These are phyloP conservation scores for Musca domestica DNA, from an alignment of 1,140 invertebrate genomes.

Conservation along the genomic window DNA sequence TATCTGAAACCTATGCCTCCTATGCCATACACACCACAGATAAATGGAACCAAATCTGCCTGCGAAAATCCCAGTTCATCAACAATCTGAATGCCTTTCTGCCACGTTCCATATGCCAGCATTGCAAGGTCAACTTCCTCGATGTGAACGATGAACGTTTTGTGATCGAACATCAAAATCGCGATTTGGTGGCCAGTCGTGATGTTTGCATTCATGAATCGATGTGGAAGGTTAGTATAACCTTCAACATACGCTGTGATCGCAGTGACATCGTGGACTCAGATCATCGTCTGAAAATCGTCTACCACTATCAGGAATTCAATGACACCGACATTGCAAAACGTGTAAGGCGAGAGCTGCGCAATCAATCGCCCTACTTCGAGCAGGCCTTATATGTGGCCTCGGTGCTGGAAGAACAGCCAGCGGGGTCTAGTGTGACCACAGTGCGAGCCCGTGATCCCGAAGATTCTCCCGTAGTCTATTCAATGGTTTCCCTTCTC, in stretches of 20 bases:
- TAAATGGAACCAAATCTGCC: constrained; percentile 73
- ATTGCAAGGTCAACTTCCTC: constrained; percentile 72
- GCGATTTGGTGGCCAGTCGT: constrained; percentile 74
- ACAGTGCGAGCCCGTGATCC: constrained; percentile 82
- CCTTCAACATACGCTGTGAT: constrained; percentile 67
- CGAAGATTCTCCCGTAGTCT: constrained; percentile 79
- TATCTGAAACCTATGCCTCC: constrained; percentile 78
- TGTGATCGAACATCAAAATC: constrained; percentile 71
- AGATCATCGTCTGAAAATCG: constrained; percentile 75
- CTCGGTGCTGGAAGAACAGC: constrained; percentile 85
- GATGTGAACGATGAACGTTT: constrained; percentile 78
- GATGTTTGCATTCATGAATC: constrained; percentile 78
- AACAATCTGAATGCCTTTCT: constrained; percentile 74
- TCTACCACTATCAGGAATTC: constrained; percentile 77
- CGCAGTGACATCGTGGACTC: constrained; percentile 68
- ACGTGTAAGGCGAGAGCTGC: constrained; percentile 71
- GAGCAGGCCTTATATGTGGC: constrained; percentile 82
- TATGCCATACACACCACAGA: constrained; percentile 78
- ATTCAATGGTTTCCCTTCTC: constrained; percentile 90
- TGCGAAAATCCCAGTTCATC: constrained; percentile 74
- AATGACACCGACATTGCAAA: constrained; percentile 77
- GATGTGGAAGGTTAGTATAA: constrained; percentile 75
- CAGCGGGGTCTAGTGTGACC: constrained; percentile 76
- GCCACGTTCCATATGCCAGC: constrained; percentile 67
- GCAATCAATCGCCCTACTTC: constrained; percentile 81